A percentile compares a stretch with the other conserved stretches of the same genome.
These are phyloP conservation scores for Phenganax stokvisi DNA, from an alignment of 92 coral and sea anemone species.

Conservation along the genomic window DNA sequence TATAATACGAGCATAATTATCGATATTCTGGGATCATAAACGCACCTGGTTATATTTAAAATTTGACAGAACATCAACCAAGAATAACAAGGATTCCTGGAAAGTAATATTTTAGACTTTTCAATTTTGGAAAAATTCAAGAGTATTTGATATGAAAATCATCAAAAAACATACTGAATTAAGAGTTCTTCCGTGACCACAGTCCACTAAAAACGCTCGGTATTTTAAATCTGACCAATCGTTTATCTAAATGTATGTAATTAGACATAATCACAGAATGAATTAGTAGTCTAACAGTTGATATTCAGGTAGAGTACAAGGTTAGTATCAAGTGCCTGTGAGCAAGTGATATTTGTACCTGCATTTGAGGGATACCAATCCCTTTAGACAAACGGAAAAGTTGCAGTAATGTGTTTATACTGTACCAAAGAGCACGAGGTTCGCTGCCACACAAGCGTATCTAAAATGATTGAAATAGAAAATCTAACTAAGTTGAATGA, in stretches of 20 bases:
- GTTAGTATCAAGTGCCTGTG: too few relatives aligned
- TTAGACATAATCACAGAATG: not conserved
- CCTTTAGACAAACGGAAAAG: conserved; percentile 64
- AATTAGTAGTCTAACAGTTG: not conserved
- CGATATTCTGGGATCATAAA: not conserved
- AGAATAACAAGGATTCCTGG: conserved; percentile 70
- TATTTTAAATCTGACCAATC: conserved; percentile 90
- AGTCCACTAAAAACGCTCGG: conserved; percentile 75
- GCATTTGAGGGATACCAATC: conserved; percentile 70
- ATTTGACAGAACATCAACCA: conserved; percentile 67
- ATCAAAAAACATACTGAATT: conserved; percentile 53
- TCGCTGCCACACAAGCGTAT: conserved; percentile 69
- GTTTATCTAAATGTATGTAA: conserved; percentile 50
- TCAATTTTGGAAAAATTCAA: not conserved
- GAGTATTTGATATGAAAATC: not conserved
- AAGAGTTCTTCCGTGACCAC: conserved; percentile 84
- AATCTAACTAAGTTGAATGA: not conserved
- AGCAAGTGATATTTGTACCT: conserved; percentile 43
- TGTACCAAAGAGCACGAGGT: conserved; percentile 78
- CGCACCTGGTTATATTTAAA: conserved; percentile 76
- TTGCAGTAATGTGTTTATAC: conserved; percentile 83
- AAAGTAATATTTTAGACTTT: not conserved
- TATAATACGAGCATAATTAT: too few relatives aligned
- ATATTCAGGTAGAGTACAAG: too few relatives aligned
- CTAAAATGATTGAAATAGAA: conserved; percentile 29